Conservation (phyloP, 2,113 vertebrate genomes). For the Upupa epops region DNA sequence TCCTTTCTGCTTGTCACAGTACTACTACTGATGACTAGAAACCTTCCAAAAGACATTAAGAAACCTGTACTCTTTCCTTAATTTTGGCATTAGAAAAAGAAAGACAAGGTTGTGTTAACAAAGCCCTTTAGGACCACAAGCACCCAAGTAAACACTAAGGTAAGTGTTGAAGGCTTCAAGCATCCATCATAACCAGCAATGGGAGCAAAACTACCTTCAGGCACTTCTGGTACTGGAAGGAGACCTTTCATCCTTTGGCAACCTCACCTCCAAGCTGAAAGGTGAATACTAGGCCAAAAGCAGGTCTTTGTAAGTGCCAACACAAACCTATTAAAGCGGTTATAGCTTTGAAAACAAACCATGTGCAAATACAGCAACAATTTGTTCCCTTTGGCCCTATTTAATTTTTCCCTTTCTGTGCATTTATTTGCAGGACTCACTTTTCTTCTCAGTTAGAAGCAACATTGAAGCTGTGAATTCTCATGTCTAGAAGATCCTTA, state of each 20-base stretch:
- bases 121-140: not conserved
- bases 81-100: not conserved
- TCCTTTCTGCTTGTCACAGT: not conserved
- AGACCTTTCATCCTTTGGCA: conserved; percentile 11
- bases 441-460: not conserved
- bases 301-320: not conserved
- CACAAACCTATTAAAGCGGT: not conserved
- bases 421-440: not conserved
- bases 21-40: not conserved
- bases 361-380: not conserved
- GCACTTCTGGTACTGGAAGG: not conserved
- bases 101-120: not conserved
- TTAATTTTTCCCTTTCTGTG: not conserved
- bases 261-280: not conserved
- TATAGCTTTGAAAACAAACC: conserved; percentile 18
- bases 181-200: not conserved
- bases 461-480: not conserved
- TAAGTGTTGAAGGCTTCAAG: not conserved
- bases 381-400: not conserved
- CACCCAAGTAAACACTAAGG: not conserved
- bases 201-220: not conserved
- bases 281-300: not conserved
- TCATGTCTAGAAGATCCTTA: not conserved
- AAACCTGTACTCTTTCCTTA: not conserved
- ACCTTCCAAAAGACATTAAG: not conserved